These are phyloP conservation scores for Epinotia bilunana DNA, from an alignment of 2,888 invertebrate genomes.

Conservation along the genomic window DNA sequence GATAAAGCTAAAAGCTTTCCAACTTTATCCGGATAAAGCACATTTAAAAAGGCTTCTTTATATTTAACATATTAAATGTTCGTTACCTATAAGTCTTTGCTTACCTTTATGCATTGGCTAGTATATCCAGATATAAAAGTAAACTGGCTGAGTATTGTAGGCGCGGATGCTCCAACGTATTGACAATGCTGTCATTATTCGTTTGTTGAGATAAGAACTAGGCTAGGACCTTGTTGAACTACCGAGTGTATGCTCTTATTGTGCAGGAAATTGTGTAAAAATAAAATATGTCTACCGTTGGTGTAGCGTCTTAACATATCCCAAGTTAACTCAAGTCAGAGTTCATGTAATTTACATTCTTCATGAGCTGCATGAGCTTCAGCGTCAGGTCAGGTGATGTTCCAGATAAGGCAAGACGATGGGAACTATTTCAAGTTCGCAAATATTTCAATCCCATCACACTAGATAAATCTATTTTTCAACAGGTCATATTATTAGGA, in stretches of 20 bases:
- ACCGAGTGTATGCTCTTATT: background rate
- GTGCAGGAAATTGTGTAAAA: background rate
- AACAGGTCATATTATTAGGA: no score
- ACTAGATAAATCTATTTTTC: no score
- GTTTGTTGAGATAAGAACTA: slow-evolving; percentile 7
- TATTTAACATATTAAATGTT: no score
- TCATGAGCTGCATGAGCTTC: no score
- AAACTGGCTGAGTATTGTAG: background rate
- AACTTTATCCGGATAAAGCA: no score
- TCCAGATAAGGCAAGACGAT: background rate
- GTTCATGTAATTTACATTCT: no score
- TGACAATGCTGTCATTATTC: slow-evolving; percentile 15
- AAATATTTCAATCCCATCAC: background rate
- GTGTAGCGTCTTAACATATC: background rate
- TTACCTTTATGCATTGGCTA: background rate
- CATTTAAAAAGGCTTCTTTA: no score
- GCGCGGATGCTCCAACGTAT: background rate
- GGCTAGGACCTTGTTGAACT: background rate
- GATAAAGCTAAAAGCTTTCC: background rate
- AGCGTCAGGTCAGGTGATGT: no score
- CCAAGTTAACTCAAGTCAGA: no score
- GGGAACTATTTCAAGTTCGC: background rate
- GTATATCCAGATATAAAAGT: background rate
- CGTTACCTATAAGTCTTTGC: no score
- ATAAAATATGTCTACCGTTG: background rate